A percentile compares a stretch with the other conserved stretches of the same genome.
Conservation (phyloP, 1,140 invertebrate species). For the Pseudomyrmex flavicornis region DNA sequence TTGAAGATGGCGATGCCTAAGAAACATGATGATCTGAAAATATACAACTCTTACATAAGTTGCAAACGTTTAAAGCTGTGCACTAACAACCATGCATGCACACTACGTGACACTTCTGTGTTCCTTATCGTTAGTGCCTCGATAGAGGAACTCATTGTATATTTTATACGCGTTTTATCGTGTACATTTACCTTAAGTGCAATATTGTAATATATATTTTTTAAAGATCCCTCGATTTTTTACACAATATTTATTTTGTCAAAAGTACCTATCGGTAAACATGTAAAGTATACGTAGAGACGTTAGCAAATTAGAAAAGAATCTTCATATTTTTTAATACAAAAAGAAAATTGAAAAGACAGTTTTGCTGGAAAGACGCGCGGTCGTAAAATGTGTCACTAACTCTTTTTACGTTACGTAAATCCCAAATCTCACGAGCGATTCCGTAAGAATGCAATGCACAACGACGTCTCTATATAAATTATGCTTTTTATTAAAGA, state of each 20-base stretch:
- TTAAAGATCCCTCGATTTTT: constrained; percentile 44
- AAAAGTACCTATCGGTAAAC: constrained; percentile 58
- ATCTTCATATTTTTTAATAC: constrained; percentile 67
- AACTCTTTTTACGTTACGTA: constrained; percentile 48
- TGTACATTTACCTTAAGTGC: constrained; percentile 74
- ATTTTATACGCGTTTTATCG: constrained; percentile 75
- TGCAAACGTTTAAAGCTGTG: constrained; percentile 45
- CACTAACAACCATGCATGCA: constrained; percentile 61
- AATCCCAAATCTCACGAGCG: constrained; percentile 24
- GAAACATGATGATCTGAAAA: constrained; percentile 40
- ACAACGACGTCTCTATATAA: constrained; percentile 56
- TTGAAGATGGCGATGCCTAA: constrained; percentile 61
- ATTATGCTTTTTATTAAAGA: constrained; percentile 54
- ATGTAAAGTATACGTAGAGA: constrained; percentile 64
- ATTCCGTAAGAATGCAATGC: constrained; percentile 52
- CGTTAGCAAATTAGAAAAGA: constrained; percentile 28
- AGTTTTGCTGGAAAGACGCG: constrained; percentile 26
- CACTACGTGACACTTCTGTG: constrained; percentile 69
- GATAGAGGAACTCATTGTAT: constrained; percentile 72
- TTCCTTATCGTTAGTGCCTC: constrained; percentile 74
- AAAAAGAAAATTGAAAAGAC: constrained; percentile 24
- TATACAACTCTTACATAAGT: constrained; percentile 48
- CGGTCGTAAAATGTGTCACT: constrained; percentile 3
- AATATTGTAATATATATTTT: constrained; percentile 76
- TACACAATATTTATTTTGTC: constrained; percentile 71